Evolutionary conservation across 2,888 invertebrate genomes (phyloP), one percentile per base, ranked within the genome.

Genomic region (Epirrhoe alternata): DNA sequence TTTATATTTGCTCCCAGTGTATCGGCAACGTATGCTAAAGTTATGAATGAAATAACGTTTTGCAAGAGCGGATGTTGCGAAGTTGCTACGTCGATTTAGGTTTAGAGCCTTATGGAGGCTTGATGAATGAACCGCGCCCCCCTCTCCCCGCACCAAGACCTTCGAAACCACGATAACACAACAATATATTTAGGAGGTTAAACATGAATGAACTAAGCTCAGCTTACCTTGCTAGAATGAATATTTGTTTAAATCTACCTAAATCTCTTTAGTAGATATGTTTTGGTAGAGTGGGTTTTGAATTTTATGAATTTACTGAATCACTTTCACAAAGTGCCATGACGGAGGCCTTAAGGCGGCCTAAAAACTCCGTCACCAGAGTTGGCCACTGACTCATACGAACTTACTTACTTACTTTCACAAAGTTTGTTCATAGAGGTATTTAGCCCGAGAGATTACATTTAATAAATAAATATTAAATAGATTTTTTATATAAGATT

Each of bases 11-110:
- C 66, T 65, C 83, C 73, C 81, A 77, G 82, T 92, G 88, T 91
- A 76, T 71, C 78, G 81, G 66, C 79, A 74, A 78, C 89, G 69
- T 79, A 75, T 70, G 72, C 76, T 76, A 84, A 89, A 90, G 86
- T 92, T 92, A 92, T 92, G 93, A 93, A 93, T 93, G 93, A 92
- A 92, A 88, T 90, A 90, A 87, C 82, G 89, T 93, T 93, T 93
- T 89, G 93, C 93, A 93, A 93, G 90, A 93, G 90, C 93, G 93
- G 93, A 93, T 92, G 92, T 93, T 90, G 92, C 93, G 92, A 92
- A 91, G 92, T 83, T 89, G 87, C 85, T 88, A 85, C 82, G 86
- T 91, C 90, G 92, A 93, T 91, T 92, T 92, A 92, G 90, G 92
- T 89, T 92, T 92, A 92, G 90, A 90, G 88, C 92, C 92, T 92